These are phyloP conservation scores for Lasioglossum malachurum DNA, from an alignment of 2,888 invertebrate genomes.

Conservation along the genomic window DNA sequence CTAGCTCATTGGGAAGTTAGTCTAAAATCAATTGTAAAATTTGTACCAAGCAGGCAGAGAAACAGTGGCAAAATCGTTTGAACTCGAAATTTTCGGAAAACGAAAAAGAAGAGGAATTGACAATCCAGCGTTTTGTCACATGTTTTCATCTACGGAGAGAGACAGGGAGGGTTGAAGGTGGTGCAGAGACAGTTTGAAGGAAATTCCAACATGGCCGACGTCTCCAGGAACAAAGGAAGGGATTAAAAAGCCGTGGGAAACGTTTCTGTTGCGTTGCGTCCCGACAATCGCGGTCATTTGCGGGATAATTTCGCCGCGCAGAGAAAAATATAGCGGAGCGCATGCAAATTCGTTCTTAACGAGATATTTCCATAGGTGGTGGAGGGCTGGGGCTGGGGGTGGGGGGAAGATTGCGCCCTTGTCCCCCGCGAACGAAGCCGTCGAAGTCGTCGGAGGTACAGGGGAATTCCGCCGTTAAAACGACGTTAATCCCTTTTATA, in stretches of 20 bases:
- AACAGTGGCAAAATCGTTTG: not conserved
- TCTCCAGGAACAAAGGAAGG: constrained; percentile 12
- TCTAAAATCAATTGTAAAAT: too few relatives aligned
- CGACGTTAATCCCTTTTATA: constrained; percentile 69
- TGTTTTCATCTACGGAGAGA: not conserved
- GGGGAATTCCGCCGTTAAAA: constrained; percentile 50
- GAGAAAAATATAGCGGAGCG: constrained; percentile 34
- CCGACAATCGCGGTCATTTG: constrained; percentile 50
- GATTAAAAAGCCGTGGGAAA: constrained; percentile 12
- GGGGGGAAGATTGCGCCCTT: constrained; percentile 42
- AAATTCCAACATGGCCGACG: constrained; percentile 2
- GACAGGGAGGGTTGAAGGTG: not conserved
- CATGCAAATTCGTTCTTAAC: constrained; percentile 50
- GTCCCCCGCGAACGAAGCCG: constrained; percentile 44
- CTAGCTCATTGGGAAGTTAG: too few relatives aligned
- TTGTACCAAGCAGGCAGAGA: too few relatives aligned
- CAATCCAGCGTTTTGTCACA: not conserved
- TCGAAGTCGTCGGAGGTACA: constrained; percentile 38
- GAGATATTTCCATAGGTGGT: constrained; percentile 57
- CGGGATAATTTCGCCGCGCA: constrained; percentile 41
- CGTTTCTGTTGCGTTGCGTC: constrained; percentile 27
- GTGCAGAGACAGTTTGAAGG: not conserved
- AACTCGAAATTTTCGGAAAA: not conserved
- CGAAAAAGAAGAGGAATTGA: not conserved
- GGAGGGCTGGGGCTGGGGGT: not conserved